Evolutionary conservation across 37 sponge, comb jelly and placozoan species (phyloP), one percentile per base, ranked within the genome.

Genomic region (Mnemiopsis leidyi): DNA sequence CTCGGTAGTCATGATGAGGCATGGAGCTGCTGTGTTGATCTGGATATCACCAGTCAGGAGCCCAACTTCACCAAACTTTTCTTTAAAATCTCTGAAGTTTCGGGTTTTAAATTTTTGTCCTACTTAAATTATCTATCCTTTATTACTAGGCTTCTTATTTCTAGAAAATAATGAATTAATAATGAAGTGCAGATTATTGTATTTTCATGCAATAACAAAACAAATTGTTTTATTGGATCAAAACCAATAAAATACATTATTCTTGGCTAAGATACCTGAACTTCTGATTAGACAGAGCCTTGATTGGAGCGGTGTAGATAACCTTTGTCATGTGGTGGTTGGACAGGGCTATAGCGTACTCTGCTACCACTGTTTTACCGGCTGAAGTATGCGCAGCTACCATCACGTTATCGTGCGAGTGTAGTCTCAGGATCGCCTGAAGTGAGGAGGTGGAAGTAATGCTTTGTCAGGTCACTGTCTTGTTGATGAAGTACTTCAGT

Each of bases 341-440:
- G 38, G 96, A 94, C 79, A 96, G 92, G 3, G 97, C 97, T 34
- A 96, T 96, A 67, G 98, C 98, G 88, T 98, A 98, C 85, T 98
- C 98, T 1, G 98, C 98, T n/a, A 98, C 96, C 68, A 98, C 98
- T n/a, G 98, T 98, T 83, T 98, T 98, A 0, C 98, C 98, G 69
- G 98, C 98, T 68, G 97, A 97, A 23, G 98, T 98, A 90, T 98
- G 98, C 9, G 98, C 98, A 39, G 98, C 96, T n/a, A 98, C 97
- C 95, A 98, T 97, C 85, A 98, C 98, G 95, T 79, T 95, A 48
- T 98, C 98, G 32, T 95, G 96, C 23, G 67, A 76, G 92, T 98
- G 95, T 3, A 98, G 95, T 48, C 94, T 92, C 7, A 96, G 69
- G 32, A 98, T 95, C 34, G 98, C 98, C 94, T 96, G 97, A 32